Evolutionary conservation across 2,888 invertebrate species (phyloP).

Genomic region (Microctonus aethiopoides): DNA sequence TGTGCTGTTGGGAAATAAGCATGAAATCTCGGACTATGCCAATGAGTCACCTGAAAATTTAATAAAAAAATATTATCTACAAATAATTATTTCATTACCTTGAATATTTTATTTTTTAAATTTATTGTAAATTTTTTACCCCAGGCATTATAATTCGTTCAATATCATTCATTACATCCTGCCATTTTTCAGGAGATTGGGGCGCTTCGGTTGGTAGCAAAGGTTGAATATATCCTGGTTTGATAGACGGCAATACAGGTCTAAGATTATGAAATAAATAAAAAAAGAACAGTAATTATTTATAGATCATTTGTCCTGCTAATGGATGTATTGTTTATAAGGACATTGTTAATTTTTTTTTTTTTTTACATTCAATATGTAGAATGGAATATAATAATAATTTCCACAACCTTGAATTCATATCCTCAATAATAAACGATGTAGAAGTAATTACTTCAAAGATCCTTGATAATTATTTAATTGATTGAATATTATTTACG

Average conservation of each 20-base stretch:
- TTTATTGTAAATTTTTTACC: slow-evolving; percentile 68
- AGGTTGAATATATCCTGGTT: slow-evolving; percentile 88
- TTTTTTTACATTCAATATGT: neutral
- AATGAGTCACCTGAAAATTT: slow-evolving; percentile 81
- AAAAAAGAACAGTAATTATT: neutral
- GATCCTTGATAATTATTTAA: slow-evolving; percentile 15
- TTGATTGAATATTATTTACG: slow-evolving; percentile 3
- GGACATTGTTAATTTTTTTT: slow-evolving; percentile 2
- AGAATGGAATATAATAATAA: neutral
- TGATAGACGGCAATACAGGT: slow-evolving; percentile 85
- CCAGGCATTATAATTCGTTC: slow-evolving; percentile 92
- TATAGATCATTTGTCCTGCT: neutral
- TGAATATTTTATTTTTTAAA: neutral
- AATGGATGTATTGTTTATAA: neutral
- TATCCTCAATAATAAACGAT: slow-evolving; percentile 25
- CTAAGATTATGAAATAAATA: slow-evolving; percentile 62
- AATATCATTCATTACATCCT: slow-evolving; percentile 87
- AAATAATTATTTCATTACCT: slow-evolving; percentile 1
- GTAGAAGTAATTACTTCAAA: neutral
- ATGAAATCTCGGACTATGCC: slow-evolving; percentile 96
- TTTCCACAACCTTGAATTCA: slow-evolving; percentile 34
- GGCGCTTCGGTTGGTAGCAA: slow-evolving; percentile 88
- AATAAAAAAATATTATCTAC: slow-evolving; percentile 5
- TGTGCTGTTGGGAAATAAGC: slow-evolving; percentile 95
- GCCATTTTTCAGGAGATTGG: slow-evolving; percentile 84